Percentiles rank a stretch among this genome's conserved stretches.
Evolutionary conservation across 1,140 invertebrate genomes (phyloP).

Genomic region (Chlorops oryzae): DNA sequence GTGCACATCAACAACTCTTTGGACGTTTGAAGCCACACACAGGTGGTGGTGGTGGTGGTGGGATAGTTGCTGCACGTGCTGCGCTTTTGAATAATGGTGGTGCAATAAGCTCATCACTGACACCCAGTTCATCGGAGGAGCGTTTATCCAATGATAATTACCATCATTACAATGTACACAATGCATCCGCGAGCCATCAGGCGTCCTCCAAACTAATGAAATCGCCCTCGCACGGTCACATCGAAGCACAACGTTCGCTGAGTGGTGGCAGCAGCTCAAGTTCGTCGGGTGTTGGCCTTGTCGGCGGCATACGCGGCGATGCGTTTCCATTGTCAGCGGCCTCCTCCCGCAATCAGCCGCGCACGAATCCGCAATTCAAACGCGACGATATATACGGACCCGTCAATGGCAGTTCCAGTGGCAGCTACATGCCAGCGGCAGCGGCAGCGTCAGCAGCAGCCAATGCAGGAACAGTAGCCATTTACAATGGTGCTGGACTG

Average conservation of each 20-base stretch:
- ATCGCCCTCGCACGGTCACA: constrained; percentile 21
- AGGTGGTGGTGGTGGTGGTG: constrained; percentile 23
- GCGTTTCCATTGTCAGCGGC: constrained; percentile 17
- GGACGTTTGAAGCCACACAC: constrained; percentile 23
- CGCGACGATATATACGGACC: constrained; percentile 40
- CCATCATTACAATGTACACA: constrained; percentile 23
- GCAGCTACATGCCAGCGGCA: constrained; percentile 1
- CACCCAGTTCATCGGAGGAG: constrained; percentile 46
- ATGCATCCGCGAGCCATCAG: constrained; percentile 9
- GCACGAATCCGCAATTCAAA: constrained; percentile 50
- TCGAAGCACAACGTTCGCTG: constrained; percentile 44
- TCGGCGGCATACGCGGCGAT: constrained; percentile 40
- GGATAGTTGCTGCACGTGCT: constrained; percentile 36
- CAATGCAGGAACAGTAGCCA: constrained; percentile 16
- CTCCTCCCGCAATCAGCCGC: constrained; percentile 49
- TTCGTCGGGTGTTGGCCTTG: constrained; percentile 26
- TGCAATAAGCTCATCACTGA: constrained; percentile 23
- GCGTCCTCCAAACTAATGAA: constrained; percentile 6
- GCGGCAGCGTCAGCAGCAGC: constrained; percentile 13
- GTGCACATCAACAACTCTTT: constrained; percentile 15
- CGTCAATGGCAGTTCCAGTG: constrained; percentile 8
- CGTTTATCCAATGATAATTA: constrained; percentile 42
- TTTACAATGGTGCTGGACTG: constrained; percentile 8
- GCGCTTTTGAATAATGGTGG: constrained; percentile 37
- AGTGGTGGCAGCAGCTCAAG: constrained; percentile 51